These are phyloP conservation scores for Apostichopus parvimensis DNA, from an alignment of 35 echinoderm and acorn worm species.

Conservation along the genomic window DNA sequence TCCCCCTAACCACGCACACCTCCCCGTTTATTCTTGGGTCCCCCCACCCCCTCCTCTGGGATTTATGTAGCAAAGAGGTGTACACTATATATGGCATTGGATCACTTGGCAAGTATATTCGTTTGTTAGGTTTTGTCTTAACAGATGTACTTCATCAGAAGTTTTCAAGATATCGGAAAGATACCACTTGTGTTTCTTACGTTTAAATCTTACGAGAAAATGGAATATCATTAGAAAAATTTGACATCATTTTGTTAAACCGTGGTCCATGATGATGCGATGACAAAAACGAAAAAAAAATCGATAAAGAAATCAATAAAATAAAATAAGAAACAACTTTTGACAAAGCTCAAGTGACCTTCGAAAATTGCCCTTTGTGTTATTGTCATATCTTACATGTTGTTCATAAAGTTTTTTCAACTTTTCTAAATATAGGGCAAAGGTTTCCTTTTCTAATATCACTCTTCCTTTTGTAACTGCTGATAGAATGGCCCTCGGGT, in stretches of 20 bases:
- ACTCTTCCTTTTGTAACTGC: background rate
- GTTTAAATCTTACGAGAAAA: background rate
- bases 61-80: no score
- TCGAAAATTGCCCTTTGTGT: background rate
- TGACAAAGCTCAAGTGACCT: background rate
- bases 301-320: background rate
- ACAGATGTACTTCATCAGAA: no score
- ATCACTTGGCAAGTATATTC: no score
- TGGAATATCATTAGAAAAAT: background rate
- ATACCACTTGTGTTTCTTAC: background rate
- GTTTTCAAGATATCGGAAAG: no score
- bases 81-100: no score
- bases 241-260: background rate
- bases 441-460: background rate
- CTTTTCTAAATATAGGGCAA: background rate
- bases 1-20: no score
- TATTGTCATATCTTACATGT: background rate
- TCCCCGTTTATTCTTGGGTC: no score
- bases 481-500: conserved; percentile 9
- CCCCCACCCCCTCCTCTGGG: no score
- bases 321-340: background rate
- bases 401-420: background rate
- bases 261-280: background rate
- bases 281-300: background rate
- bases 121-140: no score